These are phyloP conservation scores for Cherax quadricarinatus DNA, from an alignment of 1,140 invertebrate species.

Conservation along the genomic window DNA sequence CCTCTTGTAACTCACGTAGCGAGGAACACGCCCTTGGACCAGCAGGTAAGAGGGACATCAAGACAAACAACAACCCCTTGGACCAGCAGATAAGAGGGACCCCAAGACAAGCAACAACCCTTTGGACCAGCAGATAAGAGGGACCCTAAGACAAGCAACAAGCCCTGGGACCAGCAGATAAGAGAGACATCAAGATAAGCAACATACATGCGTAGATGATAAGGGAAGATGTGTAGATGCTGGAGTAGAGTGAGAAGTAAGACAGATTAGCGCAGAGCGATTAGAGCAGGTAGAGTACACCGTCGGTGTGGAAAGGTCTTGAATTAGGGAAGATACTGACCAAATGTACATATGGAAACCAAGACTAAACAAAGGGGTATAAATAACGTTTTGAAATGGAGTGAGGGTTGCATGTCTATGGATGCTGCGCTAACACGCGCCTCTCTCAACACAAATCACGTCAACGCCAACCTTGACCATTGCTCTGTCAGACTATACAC, in stretches of 20 bases:
- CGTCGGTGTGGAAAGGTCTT: too few species aligned
- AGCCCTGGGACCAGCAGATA: too few species aligned
- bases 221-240: background rate
- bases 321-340: too few species aligned
- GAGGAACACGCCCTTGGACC: background rate
- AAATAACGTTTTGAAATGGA: too few species aligned
- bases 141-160: background rate
- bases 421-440: too few species aligned
- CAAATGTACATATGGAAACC: too few species aligned
- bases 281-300: background rate
- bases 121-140: background rate
- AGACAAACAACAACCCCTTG: background rate
- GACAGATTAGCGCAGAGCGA: background rate
- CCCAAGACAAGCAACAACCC: background rate
- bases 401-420: too few species aligned
- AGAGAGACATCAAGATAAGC: background rate
- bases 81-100: background rate
- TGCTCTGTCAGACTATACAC: too few species aligned
- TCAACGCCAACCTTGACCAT: too few species aligned
- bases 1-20: background rate
- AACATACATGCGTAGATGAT: background rate
- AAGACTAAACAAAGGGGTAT: too few species aligned
- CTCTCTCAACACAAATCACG: too few species aligned
- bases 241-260: background rate
- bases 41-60: background rate